Conservation (phyloP, 2,888 invertebrate genomes). For the Sipunculus nudus region DNA sequence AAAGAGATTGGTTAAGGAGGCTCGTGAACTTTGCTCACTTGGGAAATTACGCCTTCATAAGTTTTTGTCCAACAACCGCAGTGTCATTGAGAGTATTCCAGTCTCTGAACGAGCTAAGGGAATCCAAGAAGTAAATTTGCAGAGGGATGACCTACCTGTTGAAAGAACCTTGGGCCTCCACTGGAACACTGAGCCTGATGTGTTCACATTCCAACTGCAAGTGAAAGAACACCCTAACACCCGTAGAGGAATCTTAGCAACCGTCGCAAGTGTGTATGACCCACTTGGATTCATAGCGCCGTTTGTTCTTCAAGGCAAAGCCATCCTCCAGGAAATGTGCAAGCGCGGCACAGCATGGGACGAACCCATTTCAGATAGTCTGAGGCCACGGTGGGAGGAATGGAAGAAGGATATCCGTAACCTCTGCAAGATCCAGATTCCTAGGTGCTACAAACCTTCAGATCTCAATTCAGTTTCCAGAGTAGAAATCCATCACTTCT, state of each 20-base stretch:
- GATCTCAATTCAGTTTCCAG: conserved; percentile 27
- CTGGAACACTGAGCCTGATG: conserved; percentile 40
- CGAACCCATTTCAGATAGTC: conserved; percentile 20
- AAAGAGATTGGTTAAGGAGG: conserved; percentile 10
- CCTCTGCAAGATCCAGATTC: neutral
- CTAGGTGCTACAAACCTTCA: conserved; percentile 24
- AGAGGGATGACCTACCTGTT: neutral
- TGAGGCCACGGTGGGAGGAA: neutral
- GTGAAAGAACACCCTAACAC: conserved; percentile 31
- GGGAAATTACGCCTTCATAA: conserved; percentile 16
- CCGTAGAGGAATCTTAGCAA: conserved; percentile 36
- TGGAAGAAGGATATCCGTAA: neutral
- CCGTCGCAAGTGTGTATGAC: conserved; percentile 39
- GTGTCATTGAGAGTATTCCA: conserved; percentile 4
- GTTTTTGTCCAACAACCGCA: conserved; percentile 7
- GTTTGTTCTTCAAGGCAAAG: conserved; percentile 31
- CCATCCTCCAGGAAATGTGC: conserved; percentile 37
- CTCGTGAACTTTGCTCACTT: neutral
- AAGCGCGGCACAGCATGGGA: conserved; percentile 34
- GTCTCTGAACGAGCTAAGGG: neutral
- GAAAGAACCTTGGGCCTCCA: conserved; percentile 22
- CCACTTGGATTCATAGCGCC: conserved; percentile 42
- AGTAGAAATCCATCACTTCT: conserved; percentile 39
- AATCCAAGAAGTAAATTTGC: neutral
- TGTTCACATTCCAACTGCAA: conserved; percentile 32